These are phyloP conservation scores for Crocidura indochinensis DNA, from an alignment of 2,797 vertebrate species.

Conservation along the genomic window DNA sequence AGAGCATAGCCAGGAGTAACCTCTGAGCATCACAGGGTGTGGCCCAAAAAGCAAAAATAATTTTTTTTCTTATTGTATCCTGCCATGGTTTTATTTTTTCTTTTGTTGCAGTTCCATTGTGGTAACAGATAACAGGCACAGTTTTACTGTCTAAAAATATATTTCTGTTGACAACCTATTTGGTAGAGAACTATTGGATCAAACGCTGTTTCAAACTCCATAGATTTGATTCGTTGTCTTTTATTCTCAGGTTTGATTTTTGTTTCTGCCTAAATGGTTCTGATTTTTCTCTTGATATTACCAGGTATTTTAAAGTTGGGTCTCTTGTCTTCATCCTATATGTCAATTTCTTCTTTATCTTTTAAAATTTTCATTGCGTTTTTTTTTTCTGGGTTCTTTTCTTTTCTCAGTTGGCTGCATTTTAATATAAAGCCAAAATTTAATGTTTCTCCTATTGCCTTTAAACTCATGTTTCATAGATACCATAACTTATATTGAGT, in stretches of 20 bases:
- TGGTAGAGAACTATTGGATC: slow-evolving; percentile 60
- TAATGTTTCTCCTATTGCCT: background rate
- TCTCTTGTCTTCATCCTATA: slow-evolving; percentile 44
- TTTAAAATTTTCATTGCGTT: slow-evolving; percentile 55
- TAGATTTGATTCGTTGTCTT: slow-evolving; percentile 61
- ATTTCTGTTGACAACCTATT: slow-evolving; percentile 67
- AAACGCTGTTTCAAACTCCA: slow-evolving; percentile 55
- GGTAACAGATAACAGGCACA: slow-evolving; percentile 41
- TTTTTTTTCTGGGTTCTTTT: slow-evolving; percentile 30
- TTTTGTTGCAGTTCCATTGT: slow-evolving; percentile 14
- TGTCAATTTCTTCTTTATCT: slow-evolving; percentile 61
- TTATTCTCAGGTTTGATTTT: slow-evolving; percentile 58
- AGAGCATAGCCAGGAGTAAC: no score
- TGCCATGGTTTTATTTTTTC: slow-evolving; percentile 1
- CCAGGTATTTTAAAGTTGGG: slow-evolving; percentile 54
- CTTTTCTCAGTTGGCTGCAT: background rate
- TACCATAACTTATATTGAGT: slow-evolving; percentile 47
- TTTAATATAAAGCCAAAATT: slow-evolving; percentile 36
- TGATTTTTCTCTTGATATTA: slow-evolving; percentile 42
- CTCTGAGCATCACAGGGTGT: no score
- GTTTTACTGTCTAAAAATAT: slow-evolving; percentile 48
- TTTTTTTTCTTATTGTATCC: background rate
- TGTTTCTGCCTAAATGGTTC: slow-evolving; percentile 59
- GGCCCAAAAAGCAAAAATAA: background rate
- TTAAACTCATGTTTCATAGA: slow-evolving; percentile 35